Percentiles rank a stretch among this genome's conserved stretches.
phyloP scores from a whole-genome alignment of 2,888 invertebrate genomes.

The Hydraecia micacea region DNA sequence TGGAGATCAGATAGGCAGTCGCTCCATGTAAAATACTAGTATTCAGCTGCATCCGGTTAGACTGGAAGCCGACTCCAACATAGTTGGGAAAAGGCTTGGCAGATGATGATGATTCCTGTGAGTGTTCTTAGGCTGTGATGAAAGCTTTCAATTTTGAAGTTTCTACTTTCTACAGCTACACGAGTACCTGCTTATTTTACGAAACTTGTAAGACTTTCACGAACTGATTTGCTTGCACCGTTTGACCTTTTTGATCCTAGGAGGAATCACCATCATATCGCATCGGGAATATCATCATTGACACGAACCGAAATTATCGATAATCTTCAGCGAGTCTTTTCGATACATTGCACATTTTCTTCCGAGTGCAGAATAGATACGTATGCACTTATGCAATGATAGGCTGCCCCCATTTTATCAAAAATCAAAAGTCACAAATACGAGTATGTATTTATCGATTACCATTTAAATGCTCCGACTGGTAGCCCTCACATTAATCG shows the following conservation, averaged over 20 bases:
- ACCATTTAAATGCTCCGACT: not conserved
- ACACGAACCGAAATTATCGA: not conserved
- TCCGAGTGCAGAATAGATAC: not conserved
- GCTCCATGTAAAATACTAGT: no score
- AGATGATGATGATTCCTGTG: no score
- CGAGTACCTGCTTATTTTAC: not conserved
- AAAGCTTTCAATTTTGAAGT: no score
- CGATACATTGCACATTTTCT: not conserved
- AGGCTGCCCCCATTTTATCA: no score
- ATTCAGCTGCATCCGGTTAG: no score
- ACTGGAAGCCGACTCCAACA: no score
- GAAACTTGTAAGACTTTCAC: not conserved
- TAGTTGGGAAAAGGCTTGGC: no score
- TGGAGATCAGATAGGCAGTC: no score
- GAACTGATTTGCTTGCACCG: constrained; percentile 1
- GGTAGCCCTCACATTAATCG: constrained; percentile 58
- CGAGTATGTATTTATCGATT: not conserved
- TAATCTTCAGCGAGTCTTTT: not conserved
- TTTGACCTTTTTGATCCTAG: not conserved
- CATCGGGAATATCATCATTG: constrained; percentile 8
- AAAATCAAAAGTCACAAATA: no score
- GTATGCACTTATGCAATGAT: not conserved
- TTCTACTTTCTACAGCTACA: no score
- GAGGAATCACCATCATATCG: not conserved
- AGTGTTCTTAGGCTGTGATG: no score